Base-by-base conservation (phyloP, 2,113 vertebrate species). In the Bubo blakistoni region DNA sequence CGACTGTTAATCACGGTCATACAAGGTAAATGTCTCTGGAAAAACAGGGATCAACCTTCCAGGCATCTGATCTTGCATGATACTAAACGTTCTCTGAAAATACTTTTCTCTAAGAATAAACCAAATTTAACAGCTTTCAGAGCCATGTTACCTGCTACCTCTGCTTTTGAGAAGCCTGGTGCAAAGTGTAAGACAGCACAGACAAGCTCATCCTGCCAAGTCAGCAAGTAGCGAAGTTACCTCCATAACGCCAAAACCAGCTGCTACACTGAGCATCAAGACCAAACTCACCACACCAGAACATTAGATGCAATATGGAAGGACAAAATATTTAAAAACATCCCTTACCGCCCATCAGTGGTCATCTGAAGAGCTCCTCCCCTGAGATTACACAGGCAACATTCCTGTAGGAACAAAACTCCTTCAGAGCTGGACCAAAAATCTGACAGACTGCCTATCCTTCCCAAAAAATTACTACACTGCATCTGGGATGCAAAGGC, bases 281-380 rank as follows among this genome's bases (percentile, higher is more conserved):
- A 22, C 20, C 66, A n/a, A 72, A 62, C 5, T 58, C 67, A 38
- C 69, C 52, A 2, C 27, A 54, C 25, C 8, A 38, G 30, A 52
- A 59, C 14, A 59, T 29, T 0, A 66, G 46, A n/a, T 15, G 42
- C 44, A 74, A 42, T 1, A 16, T 1, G 25, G 49, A 81, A 58
- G 66, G 61, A 36, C 21, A 71, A 6, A 32, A 10, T 9, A 15
- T 5, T 14, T 16, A 25, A 13, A 57, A 18, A 0, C 38, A 52
- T 14, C 59, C 82, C 97, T 88, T 62, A 99, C 99, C 99, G 98
- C 81, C 98, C 97, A 80, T 99, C 99, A 4, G 98, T 98, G 26
- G 99, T 99, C 61, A 86, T 98, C 96, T 99, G 99, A 79, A 99
- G 97, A 57, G 99, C 99, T 81, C 99, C 99, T 90, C 99, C 99